Evolutionary conservation across 1,140 invertebrate species (phyloP).

Genomic region (Drosophila pruinosa): DNA sequence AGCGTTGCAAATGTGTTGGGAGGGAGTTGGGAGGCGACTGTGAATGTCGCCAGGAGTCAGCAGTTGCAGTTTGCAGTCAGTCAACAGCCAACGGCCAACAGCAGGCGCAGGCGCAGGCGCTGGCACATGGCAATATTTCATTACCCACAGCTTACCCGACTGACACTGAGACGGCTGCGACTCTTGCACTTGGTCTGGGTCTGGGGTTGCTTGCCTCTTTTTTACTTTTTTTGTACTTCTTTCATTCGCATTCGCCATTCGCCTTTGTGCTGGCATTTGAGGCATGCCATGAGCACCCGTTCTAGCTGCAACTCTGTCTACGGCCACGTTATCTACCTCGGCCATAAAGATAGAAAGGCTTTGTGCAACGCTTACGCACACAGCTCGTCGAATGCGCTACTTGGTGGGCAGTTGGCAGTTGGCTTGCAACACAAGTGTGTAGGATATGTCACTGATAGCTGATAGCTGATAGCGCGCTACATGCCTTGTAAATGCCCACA

Average conservation of each 20-base stretch:
- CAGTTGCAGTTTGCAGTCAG: constrained; percentile 55
- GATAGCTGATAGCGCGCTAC: constrained; percentile 18
- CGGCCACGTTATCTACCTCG: constrained; percentile 44
- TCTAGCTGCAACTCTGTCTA: constrained; percentile 7
- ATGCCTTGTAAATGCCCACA: constrained; percentile 33
- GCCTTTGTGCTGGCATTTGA: constrained; percentile 59
- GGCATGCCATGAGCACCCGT: constrained; percentile 46
- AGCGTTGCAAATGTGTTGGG: constrained; percentile 1
- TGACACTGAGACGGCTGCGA: constrained; percentile 21
- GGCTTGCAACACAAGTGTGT: constrained; percentile 13
- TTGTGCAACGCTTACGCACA: constrained; percentile 18
- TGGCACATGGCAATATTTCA: constrained; percentile 76
- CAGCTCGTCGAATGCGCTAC: constrained; percentile 22
- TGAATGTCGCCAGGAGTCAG: constrained; percentile 19
- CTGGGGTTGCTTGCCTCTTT: constrained; percentile 5
- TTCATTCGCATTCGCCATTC: too few relatives aligned
- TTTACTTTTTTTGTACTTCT: not conserved
- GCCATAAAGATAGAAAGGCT: constrained; percentile 43
- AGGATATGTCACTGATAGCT: constrained; percentile 12
- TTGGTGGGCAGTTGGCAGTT: constrained; percentile 18
- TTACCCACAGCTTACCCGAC: constrained; percentile 64
- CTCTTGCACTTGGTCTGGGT: constrained; percentile 30
- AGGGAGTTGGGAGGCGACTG: constrained; percentile 1
- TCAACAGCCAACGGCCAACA: constrained; percentile 10
- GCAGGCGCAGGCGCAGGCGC: constrained; percentile 57